Evolutionary conservation across 2,888 invertebrate genomes (phyloP).

Genomic region (Nebria salina): DNA sequence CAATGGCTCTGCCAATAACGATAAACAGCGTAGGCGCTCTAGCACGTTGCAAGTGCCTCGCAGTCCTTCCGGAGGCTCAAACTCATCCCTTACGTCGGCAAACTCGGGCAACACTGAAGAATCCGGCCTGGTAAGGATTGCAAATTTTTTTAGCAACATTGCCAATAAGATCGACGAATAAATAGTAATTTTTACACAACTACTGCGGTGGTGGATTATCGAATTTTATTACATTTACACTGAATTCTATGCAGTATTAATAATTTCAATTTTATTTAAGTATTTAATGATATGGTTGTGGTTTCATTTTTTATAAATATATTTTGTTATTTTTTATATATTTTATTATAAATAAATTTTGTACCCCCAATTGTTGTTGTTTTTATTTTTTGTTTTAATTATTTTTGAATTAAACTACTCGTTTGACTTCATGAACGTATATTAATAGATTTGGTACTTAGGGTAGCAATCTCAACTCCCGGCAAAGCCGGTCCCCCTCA

Average conservation of each 20-base stretch:
- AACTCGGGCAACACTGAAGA: slow-evolving; percentile 63
- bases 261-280: slow-evolving; percentile 8
- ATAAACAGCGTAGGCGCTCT: slow-evolving; percentile 61
- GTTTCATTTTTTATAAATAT: slow-evolving; percentile 42
- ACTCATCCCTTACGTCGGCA: slow-evolving; percentile 72
- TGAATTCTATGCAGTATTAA: slow-evolving; percentile 34
- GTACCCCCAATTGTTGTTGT: slow-evolving; percentile 53
- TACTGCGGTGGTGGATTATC: not conserved
- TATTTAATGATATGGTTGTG: slow-evolving; percentile 46
- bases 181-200: not conserved
- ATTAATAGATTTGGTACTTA: not conserved
- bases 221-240: not conserved
- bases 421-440: too few relatives aligned
- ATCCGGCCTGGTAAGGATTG: slow-evolving; percentile 80
- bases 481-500: slow-evolving; percentile 76
- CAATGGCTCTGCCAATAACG: slow-evolving; percentile 56
- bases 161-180: slow-evolving; percentile 56
- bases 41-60: slow-evolving; percentile 68
- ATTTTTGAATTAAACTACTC: too few relatives aligned
- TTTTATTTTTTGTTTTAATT: slow-evolving; percentile 27
- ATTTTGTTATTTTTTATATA: slow-evolving; percentile 31
- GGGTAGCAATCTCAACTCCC: slow-evolving; percentile 60
- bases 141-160: slow-evolving; percentile 60
- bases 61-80: slow-evolving; percentile 81
- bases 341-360: slow-evolving; percentile 62